Evolutionary conservation across 37 sponge, comb jelly and placozoan genomes (phyloP).

Genomic region (Halichondria panicea): DNA sequence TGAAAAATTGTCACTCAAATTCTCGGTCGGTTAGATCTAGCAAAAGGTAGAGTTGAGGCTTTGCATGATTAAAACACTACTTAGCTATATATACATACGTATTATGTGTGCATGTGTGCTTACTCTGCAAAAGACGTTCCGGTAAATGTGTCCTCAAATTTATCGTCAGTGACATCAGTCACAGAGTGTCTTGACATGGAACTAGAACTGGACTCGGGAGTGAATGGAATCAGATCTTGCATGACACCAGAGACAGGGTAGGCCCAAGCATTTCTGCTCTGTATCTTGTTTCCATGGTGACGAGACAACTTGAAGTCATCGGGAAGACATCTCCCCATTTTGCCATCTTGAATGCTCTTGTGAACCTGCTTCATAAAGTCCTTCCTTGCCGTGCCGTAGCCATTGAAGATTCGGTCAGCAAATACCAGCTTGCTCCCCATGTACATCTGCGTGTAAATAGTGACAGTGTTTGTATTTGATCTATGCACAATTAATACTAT

Average conservation of each 20-base stretch:
- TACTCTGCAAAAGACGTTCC: too few relatives aligned
- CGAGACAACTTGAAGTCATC: conserved; percentile 57
- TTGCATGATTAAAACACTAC: too few relatives aligned
- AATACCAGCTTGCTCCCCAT: conserved; percentile 66
- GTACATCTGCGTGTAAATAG: conserved; percentile 74
- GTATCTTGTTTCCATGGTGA: conserved; percentile 22
- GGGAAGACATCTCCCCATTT: conserved; percentile 46
- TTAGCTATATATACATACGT: too few relatives aligned
- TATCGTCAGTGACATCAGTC: too few relatives aligned
- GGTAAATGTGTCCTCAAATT: too few relatives aligned
- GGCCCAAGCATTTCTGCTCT: conserved; percentile 39
- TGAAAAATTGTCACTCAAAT: too few relatives aligned
- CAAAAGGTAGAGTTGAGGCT: too few relatives aligned
- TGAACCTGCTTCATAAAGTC: conserved; percentile 89
- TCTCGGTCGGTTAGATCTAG: too few relatives aligned
- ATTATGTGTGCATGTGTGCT: too few relatives aligned
- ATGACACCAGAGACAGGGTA: conserved; percentile 46
- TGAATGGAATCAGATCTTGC: conserved; percentile 39
- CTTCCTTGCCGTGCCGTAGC: conserved; percentile 85
- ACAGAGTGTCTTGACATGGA: not conserved
- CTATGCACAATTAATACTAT: not conserved
- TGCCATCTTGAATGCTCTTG: conserved; percentile 19
- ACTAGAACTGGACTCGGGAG: conserved; percentile 20
- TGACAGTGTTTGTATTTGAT: not conserved
- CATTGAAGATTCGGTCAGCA: conserved; percentile 90